Conservation (phyloP, 2,888 invertebrate genomes). For the Elmis aenea region DNA sequence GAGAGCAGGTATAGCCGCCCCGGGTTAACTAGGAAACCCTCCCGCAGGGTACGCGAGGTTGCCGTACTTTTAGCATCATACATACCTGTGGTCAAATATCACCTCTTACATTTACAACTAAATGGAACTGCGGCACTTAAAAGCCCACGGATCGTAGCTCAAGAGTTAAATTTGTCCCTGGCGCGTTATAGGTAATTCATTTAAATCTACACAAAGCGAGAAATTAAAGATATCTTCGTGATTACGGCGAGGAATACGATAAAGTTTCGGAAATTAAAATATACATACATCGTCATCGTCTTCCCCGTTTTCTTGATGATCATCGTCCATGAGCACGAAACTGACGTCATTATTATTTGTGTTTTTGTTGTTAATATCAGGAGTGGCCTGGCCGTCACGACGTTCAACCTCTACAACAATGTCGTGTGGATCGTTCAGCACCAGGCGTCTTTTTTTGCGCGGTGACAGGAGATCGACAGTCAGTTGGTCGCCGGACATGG, state of each 20-base stretch:
- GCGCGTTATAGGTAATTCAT: too few species aligned
- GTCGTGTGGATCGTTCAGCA: slow-evolving; percentile 26
- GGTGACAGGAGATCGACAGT: slow-evolving; percentile 42
- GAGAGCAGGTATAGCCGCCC: slow-evolving; percentile 34
- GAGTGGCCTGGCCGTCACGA: slow-evolving; percentile 25
- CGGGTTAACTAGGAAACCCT: slow-evolving; percentile 46
- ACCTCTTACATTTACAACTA: slow-evolving; percentile 8
- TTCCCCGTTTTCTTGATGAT: slow-evolving; percentile 36
- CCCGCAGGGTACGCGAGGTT: slow-evolving; percentile 38
- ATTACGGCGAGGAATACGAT: too few species aligned
- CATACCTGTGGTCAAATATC: slow-evolving; percentile 16
- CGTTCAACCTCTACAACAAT: slow-evolving; percentile 15
- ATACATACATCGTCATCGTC: slow-evolving; percentile 43
- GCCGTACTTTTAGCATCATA: slow-evolving; percentile 13
- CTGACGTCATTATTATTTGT: slow-evolving; percentile 47
- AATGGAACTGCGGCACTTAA: too few species aligned
- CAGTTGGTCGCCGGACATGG: slow-evolving; percentile 44
- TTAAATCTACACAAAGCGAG: too few species aligned
- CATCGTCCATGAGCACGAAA: slow-evolving; percentile 47
- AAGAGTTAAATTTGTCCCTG: too few species aligned
- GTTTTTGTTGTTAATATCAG: slow-evolving; percentile 37
- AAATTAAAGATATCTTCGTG: too few species aligned
- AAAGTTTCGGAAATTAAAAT: too few species aligned
- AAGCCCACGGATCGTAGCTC: too few species aligned
- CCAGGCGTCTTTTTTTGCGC: slow-evolving; percentile 39